These are phyloP conservation scores for Anoplopoma fimbria DNA, from an alignment of 2,113 vertebrate genomes.

Conservation along the genomic window DNA sequence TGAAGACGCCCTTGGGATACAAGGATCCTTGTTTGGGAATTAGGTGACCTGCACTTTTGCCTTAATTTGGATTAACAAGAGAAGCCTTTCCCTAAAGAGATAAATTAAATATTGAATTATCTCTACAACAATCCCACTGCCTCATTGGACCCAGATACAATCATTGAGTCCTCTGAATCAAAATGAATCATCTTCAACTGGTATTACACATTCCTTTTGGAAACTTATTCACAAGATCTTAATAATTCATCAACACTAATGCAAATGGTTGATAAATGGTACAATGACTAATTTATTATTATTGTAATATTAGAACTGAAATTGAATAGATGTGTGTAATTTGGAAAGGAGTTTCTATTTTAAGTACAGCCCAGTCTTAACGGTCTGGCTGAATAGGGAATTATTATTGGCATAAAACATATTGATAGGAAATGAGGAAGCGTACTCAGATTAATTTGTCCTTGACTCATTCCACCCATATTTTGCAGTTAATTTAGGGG, in stretches of 20 bases:
- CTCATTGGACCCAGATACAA: slow-evolving; percentile 15
- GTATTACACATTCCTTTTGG: slow-evolving; percentile 75
- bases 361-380: slow-evolving; percentile 43
- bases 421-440: slow-evolving; percentile 59
- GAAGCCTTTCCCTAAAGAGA: background rate
- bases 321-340: slow-evolving; percentile 76
- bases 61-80: slow-evolving; percentile 10
- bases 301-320: slow-evolving; percentile 82
- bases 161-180: slow-evolving; percentile 11
- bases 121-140: slow-evolving; percentile 42
- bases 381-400: slow-evolving; percentile 40
- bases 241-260: slow-evolving; percentile 82
- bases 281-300: slow-evolving; percentile 80
- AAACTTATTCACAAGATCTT: slow-evolving; percentile 75
- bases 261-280: slow-evolving; percentile 84
- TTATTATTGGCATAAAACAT: slow-evolving; percentile 62
- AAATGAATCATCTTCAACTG: slow-evolving; percentile 68
- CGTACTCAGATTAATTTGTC: slow-evolving; percentile 32
- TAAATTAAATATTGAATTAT: slow-evolving; percentile 45
- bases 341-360: slow-evolving; percentile 72
- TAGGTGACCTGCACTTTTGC: background rate
- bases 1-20: background rate
- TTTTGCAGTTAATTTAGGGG: slow-evolving; percentile 11
- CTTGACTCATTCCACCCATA: slow-evolving; percentile 38
- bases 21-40: background rate